Conservation (phyloP, 2,888 invertebrate species). For the Chirona hameri region DNA sequence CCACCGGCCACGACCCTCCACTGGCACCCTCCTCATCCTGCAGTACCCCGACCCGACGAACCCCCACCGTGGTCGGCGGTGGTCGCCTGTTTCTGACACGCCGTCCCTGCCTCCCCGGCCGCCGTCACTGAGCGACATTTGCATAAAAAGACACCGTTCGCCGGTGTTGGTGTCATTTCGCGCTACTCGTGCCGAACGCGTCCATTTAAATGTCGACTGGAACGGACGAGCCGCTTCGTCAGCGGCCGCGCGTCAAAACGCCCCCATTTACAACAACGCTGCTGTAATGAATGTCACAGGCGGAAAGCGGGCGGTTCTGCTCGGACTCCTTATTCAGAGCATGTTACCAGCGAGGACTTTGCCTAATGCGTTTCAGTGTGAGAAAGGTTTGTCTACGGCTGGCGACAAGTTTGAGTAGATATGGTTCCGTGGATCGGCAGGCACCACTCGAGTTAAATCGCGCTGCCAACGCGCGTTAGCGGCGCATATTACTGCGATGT, state of each 20-base stretch:
- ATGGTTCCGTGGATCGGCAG: too few species aligned
- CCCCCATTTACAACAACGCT: not conserved
- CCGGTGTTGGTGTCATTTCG: not conserved
- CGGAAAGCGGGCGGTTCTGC: not conserved
- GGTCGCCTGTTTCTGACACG: too few species aligned
- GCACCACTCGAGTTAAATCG: too few species aligned
- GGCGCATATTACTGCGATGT: too few species aligned
- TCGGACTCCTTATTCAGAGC: not conserved
- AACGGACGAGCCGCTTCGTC: not conserved
- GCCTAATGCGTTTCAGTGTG: too few species aligned
- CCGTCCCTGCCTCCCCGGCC: not conserved
- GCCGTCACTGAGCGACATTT: not conserved
- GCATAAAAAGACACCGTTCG: slow-evolving; percentile 1
- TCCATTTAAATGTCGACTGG: not conserved
- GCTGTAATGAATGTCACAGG: not conserved
- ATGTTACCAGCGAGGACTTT: not conserved
- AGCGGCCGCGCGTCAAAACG: not conserved
- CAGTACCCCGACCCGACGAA: too few species aligned
- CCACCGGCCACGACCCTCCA: too few species aligned
- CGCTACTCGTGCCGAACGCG: not conserved
- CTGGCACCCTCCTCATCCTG: too few species aligned
- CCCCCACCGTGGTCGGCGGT: too few species aligned
- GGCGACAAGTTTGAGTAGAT: too few species aligned
- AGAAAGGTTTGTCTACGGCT: too few species aligned
- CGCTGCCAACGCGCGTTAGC: too few species aligned